A percentile compares a stretch with the other conserved stretches of the same genome.
These are phyloP conservation scores for Drosophila willistoni DNA, from an alignment of 1,140 invertebrate genomes.

Conservation along the genomic window DNA sequence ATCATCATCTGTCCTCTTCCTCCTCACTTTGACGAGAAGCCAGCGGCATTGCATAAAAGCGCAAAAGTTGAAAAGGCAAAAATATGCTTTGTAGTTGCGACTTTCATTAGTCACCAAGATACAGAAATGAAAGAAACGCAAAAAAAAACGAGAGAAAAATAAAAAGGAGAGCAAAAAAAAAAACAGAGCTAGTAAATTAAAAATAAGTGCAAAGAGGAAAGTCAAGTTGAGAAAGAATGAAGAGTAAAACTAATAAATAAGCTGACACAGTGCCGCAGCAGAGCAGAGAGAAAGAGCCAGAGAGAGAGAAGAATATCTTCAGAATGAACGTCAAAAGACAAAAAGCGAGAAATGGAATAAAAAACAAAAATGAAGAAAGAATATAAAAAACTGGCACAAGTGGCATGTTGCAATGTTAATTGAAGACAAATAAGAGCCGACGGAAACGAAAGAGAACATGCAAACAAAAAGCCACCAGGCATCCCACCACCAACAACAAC, in stretches of 20 bases:
- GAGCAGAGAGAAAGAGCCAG: constrained; percentile 11
- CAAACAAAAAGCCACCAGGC: constrained; percentile 51
- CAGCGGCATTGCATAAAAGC: constrained; percentile 38
- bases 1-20: not conserved
- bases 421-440: constrained; percentile 60
- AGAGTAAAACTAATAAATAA: constrained; percentile 57
- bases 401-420: constrained; percentile 68
- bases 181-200: constrained; percentile 43
- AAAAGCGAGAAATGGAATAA: constrained; percentile 4
- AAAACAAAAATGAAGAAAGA: constrained; percentile 4
- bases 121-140: constrained; percentile 26
- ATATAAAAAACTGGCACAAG: constrained; percentile 54
- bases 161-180: not conserved
- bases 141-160: constrained; percentile 6
- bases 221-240: constrained; percentile 12
- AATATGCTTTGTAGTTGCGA: constrained; percentile 53
- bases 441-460: constrained; percentile 39
- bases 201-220: constrained; percentile 36
- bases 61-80: constrained; percentile 43
- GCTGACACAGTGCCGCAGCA: constrained; percentile 34
- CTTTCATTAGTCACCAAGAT: constrained; percentile 50
- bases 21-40: constrained; percentile 13
- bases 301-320: constrained; percentile 45
- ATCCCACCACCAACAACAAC: not conserved
- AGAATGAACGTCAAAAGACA: constrained; percentile 44